Conservation (phyloP, 2,797 vertebrate species). For the Pseudotriccus pelzelni region DNA sequence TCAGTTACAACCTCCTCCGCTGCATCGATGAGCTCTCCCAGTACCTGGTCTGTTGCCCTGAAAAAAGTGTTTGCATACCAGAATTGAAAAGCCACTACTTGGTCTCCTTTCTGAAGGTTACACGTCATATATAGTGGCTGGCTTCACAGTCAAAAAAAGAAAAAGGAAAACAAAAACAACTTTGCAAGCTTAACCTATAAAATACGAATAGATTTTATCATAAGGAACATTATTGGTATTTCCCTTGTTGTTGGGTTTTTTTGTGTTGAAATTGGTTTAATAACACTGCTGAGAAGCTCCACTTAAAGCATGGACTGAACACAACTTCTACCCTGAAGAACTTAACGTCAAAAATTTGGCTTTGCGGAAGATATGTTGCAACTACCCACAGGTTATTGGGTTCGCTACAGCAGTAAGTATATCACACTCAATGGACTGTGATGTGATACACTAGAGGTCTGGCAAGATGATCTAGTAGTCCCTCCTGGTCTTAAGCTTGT, state of each 20-base stretch:
- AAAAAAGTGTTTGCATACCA: not conserved
- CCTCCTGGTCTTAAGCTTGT: not conserved
- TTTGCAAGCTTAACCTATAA: not conserved
- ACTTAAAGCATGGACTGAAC: not conserved
- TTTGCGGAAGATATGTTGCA: not conserved
- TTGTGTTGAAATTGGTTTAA: not conserved
- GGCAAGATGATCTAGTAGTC: not conserved
- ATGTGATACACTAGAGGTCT: not conserved
- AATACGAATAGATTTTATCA: not conserved
- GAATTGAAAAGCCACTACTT: not conserved
- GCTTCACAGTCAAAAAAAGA: not conserved
- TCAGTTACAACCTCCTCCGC: not conserved
- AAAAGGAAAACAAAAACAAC: not conserved
- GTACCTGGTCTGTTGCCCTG: not conserved
- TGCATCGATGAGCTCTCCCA: not conserved
- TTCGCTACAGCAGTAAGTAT: not conserved
- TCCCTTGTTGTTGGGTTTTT: not conserved
- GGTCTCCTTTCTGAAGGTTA: not conserved
- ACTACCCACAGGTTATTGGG: slow-evolving; percentile 21
- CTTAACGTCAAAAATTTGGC: slow-evolving; percentile 1
- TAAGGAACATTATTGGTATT: not conserved
- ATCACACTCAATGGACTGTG: slow-evolving; percentile 12
- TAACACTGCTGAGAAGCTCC: not conserved
- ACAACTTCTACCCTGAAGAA: not conserved
- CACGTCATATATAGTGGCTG: not conserved